Percentiles rank a stretch among this genome's conserved stretches.
These are phyloP conservation scores for Calliphora vomitoria DNA, from an alignment of 2,888 invertebrate genomes.

Conservation along the genomic window DNA sequence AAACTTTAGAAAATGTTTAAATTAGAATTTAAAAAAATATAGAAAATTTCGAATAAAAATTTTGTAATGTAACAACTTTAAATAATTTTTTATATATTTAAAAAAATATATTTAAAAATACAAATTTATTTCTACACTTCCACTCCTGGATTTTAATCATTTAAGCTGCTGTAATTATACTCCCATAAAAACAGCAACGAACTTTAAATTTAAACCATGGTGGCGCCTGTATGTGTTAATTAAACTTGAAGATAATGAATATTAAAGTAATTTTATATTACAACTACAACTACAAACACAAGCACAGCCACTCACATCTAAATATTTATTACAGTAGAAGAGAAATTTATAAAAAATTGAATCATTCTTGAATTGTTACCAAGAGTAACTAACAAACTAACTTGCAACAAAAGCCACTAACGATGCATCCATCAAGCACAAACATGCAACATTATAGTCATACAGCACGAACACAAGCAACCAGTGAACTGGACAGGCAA, in stretches of 20 bases:
- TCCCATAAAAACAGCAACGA: background rate
- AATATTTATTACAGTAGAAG: background rate
- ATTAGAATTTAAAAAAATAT: no score
- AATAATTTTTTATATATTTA: no score
- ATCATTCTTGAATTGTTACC: slow-evolving; percentile 26
- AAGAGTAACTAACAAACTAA: slow-evolving; percentile 1
- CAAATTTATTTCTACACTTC: background rate
- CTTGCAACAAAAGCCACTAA: slow-evolving; percentile 28
- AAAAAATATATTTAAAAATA: no score
- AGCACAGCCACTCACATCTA: no score
- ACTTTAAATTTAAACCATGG: slow-evolving; percentile 20
- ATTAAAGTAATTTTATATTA: background rate
- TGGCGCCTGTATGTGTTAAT: slow-evolving; percentile 52
- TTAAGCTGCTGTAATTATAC: background rate
- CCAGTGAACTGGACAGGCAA: slow-evolving; percentile 24
- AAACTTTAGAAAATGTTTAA: no score
- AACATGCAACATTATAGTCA: slow-evolving; percentile 26
- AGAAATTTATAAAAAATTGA: slow-evolving; percentile 40
- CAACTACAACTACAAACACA: no score
- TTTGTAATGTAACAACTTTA: no score
- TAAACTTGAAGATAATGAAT: slow-evolving; percentile 39
- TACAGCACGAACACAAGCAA: background rate
- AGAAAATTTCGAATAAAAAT: no score
- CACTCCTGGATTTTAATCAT: background rate
- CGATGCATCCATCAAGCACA: slow-evolving; percentile 26